Evolutionary conservation across 2,113 vertebrate genomes (phyloP).

Genomic region (Kryptolebias marmoratus): DNA sequence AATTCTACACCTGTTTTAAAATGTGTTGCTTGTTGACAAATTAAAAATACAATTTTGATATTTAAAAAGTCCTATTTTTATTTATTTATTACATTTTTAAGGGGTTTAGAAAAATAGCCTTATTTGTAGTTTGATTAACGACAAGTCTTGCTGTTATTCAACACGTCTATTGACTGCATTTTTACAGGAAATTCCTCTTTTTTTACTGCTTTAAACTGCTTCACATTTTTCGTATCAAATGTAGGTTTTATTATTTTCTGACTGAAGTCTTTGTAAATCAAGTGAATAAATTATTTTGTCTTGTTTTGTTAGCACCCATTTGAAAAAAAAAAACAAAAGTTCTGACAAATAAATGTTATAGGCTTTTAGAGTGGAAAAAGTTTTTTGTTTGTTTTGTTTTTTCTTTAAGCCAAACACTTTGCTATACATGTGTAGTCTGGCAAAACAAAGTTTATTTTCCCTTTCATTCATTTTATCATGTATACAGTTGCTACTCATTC

Average conservation of each 20-base stretch:
- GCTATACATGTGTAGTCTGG: no score
- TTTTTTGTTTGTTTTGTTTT: no score
- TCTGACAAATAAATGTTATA: no score
- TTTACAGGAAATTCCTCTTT: neutral
- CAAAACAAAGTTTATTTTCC: neutral
- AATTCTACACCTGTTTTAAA: neutral
- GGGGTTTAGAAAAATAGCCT: neutral
- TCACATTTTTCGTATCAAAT: neutral
- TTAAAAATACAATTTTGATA: neutral
- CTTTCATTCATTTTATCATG: neutral
- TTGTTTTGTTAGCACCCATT: no score
- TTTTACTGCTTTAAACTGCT: neutral
- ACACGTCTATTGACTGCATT: slow-evolving; percentile 1
- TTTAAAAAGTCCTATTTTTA: neutral
- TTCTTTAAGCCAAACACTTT: no score
- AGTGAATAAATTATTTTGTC: neutral
- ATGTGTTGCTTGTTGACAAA: neutral
- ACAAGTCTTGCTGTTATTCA: no score
- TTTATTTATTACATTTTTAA: neutral
- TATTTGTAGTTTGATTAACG: neutral
- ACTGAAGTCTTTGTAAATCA: neutral
- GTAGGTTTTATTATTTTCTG: neutral
- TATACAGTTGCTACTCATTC: neutral
- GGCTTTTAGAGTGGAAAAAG: no score
- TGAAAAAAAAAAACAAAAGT: no score